Base-by-base conservation (phyloP, 2,888 invertebrate genomes). In the Drosophila stalkeri region DNA sequence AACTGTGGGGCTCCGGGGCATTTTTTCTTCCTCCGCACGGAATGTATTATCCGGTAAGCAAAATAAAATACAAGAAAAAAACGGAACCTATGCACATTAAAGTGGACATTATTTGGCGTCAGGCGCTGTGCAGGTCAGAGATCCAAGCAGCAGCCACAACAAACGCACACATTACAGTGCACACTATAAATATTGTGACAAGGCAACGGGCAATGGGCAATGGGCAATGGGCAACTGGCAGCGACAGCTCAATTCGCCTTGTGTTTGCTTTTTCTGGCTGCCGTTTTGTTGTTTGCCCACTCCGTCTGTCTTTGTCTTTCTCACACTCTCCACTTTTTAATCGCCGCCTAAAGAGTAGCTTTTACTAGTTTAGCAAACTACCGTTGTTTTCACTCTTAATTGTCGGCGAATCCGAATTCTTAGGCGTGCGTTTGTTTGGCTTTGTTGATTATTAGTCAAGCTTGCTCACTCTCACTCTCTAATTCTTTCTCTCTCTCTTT, bases 1-100 rank as follows among this genome's bases (percentile, higher is more conserved):
- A 97, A 96, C 97, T 98, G 97, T 98, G 97, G 97, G 97, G 97
- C 95, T 96, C 97, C 95, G 97, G 97, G 95, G 97, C 97, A 94
- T 97, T 97, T 95, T 97, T 97, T 95, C 96, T 97, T 96, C 97
- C 97, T 96, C 97, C 97, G 95, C 97, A 97, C 96, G 97, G 97
- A 96, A 97, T 97, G 96, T 97, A 97, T 95, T 98, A 97, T 96
- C 97, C 97, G 96, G 97, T 97, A 95, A 97, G 97, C 75, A 76
- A 73, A 54, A 49, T 14, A 37, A 37, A 37, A 5, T 5, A 14
- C 14, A 16, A 14, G 0, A 76, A 73, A 51, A 4, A 52, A 59
- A 52, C 31, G 39, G 60, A 61, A 72, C 12, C 61, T 41, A 20
- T 23, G 12, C 23, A 20, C 6, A 14, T 67, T 8, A 23, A 11